Evolutionary conservation across 2,888 invertebrate genomes (phyloP).

Genomic region (Watsonalla cultraria): DNA sequence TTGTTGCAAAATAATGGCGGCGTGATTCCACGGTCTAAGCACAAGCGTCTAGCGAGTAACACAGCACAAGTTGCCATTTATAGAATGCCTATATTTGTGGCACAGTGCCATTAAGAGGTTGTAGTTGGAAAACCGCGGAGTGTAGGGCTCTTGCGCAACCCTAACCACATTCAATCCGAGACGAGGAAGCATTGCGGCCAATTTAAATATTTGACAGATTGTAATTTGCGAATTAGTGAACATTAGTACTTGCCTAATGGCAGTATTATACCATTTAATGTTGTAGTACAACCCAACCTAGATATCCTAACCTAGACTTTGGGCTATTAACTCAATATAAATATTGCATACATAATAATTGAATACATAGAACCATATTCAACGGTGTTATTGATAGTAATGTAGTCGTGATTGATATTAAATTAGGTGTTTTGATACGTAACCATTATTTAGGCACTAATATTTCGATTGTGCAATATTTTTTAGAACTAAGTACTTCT

Average conservation of each 20-base stretch:
- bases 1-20: slow-evolving; percentile 20
- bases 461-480: too few species aligned
- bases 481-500: too few species aligned
- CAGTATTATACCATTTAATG: slow-evolving; percentile 7
- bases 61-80: slow-evolving; percentile 9
- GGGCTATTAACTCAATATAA: too few species aligned
- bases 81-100: slow-evolving; percentile 10
- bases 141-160: slow-evolving; percentile 39
- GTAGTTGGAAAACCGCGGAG: slow-evolving; percentile 22
- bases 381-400: too few species aligned
- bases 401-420: too few species aligned
- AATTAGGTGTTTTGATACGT: too few species aligned
- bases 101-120: slow-evolving; percentile 14
- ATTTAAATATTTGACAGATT: slow-evolving; percentile 68
- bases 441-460: too few species aligned
- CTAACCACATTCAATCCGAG: slow-evolving; percentile 66
- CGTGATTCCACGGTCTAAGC: slow-evolving; percentile 13
- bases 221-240: slow-evolving; percentile 36
- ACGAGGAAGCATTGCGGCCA: slow-evolving; percentile 54
- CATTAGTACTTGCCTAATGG: slow-evolving; percentile 8
- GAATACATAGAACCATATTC: too few species aligned
- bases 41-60: not conserved
- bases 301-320: too few species aligned
- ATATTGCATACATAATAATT: too few species aligned
- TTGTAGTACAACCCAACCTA: slow-evolving; percentile 3